Percentiles rank a stretch among this genome's conserved stretches.
Evolutionary conservation across 2,797 vertebrate species (phyloP).

Genomic region (Bucorvus abyssinicus): DNA sequence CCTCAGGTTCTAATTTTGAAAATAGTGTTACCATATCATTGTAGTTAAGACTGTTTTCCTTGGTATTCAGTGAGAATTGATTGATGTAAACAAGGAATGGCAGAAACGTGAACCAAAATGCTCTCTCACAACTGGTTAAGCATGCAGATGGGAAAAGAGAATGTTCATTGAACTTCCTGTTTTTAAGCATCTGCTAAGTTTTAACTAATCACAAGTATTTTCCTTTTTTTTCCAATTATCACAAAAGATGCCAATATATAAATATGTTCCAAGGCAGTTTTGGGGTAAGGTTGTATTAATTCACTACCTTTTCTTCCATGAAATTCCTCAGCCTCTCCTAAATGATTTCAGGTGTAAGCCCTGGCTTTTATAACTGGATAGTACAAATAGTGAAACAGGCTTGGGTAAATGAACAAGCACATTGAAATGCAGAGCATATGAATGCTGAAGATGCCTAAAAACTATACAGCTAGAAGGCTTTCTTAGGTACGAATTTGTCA

Average conservation of each 20-base stretch:
- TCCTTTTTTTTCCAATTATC: not conserved
- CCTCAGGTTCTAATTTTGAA: not conserved
- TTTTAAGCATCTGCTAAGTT: not conserved
- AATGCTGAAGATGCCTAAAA: not conserved
- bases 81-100: not conserved
- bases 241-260: not conserved
- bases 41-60: not conserved
- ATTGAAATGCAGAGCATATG: not conserved
- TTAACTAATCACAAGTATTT: not conserved
- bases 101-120: not conserved
- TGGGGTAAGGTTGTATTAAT: not conserved
- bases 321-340: not conserved
- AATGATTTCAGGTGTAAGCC: not conserved
- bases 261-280: not conserved
- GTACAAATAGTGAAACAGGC: not conserved
- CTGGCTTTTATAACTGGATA: not conserved
- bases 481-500: not conserved
- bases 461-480: not conserved
- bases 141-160: not conserved
- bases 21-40: not conserved
- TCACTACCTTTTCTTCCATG: not conserved
- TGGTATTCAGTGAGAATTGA: not conserved
- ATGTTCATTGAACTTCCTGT: not conserved
- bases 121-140: not conserved
- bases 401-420: not conserved